Evolutionary conservation across 1,140 invertebrate species (phyloP), one percentile per base, ranked within the genome.

Genomic region (Drosophila sechellia): DNA sequence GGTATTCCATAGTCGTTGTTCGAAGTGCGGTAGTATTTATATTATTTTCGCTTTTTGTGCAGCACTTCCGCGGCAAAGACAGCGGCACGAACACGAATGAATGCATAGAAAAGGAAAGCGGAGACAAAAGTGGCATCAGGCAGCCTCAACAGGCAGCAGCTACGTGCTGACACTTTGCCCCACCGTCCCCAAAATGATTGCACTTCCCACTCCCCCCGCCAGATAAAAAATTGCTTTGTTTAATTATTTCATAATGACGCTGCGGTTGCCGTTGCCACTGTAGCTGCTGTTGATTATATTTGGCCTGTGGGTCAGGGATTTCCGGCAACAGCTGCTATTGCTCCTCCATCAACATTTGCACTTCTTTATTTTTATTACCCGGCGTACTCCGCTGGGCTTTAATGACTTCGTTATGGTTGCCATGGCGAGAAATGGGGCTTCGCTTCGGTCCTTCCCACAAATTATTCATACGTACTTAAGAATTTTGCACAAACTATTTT

Each of bases 221-320:
- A 87, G 74, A 87, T 87, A 86, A 87, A 86, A 86, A 86, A 86
- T 81, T 86, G 75, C 83, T 86, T 86, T 86, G 83, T 86, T 87
- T 81, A 86, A 86, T 86, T 87, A 86, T 87, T 87, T 86, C 83
- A 86, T 87, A 86, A 86, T 86, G 83, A 86, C 83, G 80, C 78
- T 87, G 85, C 84, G 75, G 77, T 69, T 69, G 73, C 64, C 58
- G 77, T 69, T 69, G 73, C 64, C 58, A 56, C 64, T 69, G 60
- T 53, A 40, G 34, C 60, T 57, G 68, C 55, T 58, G 83, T 86
- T 86, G 83, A 86, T 86, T 86, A 86, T 86, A 86, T 86, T 87
- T 86, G 66, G 83, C 83, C 83, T 76, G 65, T 60, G 83, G 83
- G 83, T 86, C 83, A 76, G 72, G 83, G 71, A 83, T 77, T 79